Conservation (phyloP, 1,140 invertebrate genomes). For the Lucilia cuprina region DNA sequence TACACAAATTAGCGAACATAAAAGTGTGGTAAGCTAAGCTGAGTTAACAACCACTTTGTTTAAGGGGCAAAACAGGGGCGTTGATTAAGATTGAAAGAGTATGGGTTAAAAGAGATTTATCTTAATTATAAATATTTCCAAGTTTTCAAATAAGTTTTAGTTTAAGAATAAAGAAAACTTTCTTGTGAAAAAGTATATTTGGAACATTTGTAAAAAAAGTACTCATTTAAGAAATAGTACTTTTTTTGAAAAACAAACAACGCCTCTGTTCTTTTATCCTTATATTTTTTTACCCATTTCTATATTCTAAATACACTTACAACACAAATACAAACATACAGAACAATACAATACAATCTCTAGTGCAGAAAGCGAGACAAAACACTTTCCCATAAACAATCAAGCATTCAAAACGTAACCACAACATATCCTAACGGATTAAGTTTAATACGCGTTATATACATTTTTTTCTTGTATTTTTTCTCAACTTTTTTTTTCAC, state of each 20-base stretch:
- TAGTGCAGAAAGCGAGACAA: too few species aligned
- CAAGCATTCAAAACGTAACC: neutral
- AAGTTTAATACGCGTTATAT: conserved; percentile 36
- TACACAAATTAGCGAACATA: conserved; percentile 32
- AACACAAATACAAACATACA: neutral
- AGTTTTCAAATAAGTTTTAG: too few species aligned
- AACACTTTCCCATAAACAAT: neutral
- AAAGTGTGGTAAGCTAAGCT: conserved; percentile 26
- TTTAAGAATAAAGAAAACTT: too few species aligned
- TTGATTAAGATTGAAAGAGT: neutral
- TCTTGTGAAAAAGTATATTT: too few species aligned
- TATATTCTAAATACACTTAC: neutral
- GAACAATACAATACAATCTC: too few species aligned
- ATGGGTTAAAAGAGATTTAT: too few species aligned
- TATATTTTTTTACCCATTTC: neutral
- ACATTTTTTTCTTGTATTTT: conserved; percentile 45
- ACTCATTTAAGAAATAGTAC: too few species aligned
- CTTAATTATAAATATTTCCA: too few species aligned
- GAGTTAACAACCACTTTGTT: conserved; percentile 9
- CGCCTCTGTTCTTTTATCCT: neutral
- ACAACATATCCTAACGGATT: conserved; percentile 42
- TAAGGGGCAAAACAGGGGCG: neutral
- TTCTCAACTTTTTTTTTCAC: conserved; percentile 44
- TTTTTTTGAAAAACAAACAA: too few species aligned
- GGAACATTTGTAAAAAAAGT: too few species aligned